Percentiles rank a stretch among this genome's conserved stretches.
These are phyloP conservation scores for Neogale vison DNA, from an alignment of 2,113 vertebrate species.

Conservation along the genomic window DNA sequence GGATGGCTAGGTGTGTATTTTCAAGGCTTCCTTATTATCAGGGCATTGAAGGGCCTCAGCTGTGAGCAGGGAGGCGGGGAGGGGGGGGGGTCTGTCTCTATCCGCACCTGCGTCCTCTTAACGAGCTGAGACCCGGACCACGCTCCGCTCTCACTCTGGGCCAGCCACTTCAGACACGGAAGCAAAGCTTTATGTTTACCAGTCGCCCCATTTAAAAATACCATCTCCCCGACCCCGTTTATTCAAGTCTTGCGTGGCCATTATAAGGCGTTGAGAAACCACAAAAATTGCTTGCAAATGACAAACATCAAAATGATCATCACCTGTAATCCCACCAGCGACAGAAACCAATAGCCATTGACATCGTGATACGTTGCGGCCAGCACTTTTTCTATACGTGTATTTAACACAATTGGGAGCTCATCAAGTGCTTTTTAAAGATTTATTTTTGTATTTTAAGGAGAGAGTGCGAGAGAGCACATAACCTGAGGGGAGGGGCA, in stretches of 20 bases:
- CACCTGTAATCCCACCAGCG: not conserved
- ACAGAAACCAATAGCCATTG: not conserved
- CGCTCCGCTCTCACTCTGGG: not conserved
- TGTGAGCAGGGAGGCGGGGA: not conserved
- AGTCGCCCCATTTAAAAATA: not conserved
- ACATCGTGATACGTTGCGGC: not conserved
- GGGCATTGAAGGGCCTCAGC: not conserved
- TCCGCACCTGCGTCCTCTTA: not conserved
- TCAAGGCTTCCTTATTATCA: not conserved
- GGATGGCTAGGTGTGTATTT: accelerated
- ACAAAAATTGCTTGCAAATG: not conserved
- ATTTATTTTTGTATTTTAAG: not conserved
- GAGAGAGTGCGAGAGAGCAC: not conserved
- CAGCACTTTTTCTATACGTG: not conserved
- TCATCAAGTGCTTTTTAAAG: not conserved
- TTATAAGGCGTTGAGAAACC: not conserved
- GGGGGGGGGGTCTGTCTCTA: not conserved
- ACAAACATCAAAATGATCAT: not conserved
- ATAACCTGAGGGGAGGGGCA: not conserved
- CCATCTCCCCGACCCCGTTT: not conserved
- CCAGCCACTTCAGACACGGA: not conserved
- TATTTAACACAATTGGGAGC: not conserved
- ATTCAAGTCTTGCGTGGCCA: accelerated
- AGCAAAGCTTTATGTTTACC: not conserved
- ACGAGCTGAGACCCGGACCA: not conserved